Conservation (phyloP, 1,140 invertebrate genomes). For the Megalopta genalis region DNA sequence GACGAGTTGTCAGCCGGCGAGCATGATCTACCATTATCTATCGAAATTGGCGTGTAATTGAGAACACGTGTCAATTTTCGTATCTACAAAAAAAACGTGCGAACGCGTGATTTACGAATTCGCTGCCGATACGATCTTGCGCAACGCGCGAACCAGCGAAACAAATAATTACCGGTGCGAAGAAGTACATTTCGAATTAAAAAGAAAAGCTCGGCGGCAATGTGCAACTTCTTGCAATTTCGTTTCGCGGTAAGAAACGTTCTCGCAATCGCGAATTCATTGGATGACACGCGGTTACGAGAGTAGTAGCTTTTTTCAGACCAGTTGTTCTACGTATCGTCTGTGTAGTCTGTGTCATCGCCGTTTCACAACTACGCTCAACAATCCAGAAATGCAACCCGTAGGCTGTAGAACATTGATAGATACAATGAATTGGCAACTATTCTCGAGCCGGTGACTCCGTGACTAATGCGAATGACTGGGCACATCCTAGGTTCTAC, state of each 20-base stretch:
- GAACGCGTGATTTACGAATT: too few relatives aligned
- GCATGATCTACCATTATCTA: too few relatives aligned
- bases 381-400: not conserved
- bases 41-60: too few relatives aligned
- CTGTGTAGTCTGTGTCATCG: not conserved
- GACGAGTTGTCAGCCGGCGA: too few relatives aligned
- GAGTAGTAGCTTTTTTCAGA: not conserved
- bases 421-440: conserved; percentile 1
- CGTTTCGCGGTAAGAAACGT: not conserved
- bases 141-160: too few relatives aligned
- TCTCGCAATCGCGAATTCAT: not conserved
- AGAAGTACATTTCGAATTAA: too few relatives aligned
- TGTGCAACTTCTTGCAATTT: not conserved
- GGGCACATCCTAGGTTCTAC: not conserved
- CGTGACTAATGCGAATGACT: conserved; percentile 1
- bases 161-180: too few relatives aligned
- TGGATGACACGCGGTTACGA: not conserved
- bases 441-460: not conserved
- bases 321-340: not conserved
- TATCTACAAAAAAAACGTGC: too few relatives aligned
- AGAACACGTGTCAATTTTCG: too few relatives aligned
- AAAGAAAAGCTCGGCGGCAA: too few relatives aligned
- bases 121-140: too few relatives aligned
- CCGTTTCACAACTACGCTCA: not conserved
- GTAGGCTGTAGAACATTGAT: not conserved